Percentiles rank a stretch among this genome's conserved stretches.
phyloP scores from a whole-genome alignment of 2,888 invertebrate species.

The Cecidostiba fungosa region DNA sequence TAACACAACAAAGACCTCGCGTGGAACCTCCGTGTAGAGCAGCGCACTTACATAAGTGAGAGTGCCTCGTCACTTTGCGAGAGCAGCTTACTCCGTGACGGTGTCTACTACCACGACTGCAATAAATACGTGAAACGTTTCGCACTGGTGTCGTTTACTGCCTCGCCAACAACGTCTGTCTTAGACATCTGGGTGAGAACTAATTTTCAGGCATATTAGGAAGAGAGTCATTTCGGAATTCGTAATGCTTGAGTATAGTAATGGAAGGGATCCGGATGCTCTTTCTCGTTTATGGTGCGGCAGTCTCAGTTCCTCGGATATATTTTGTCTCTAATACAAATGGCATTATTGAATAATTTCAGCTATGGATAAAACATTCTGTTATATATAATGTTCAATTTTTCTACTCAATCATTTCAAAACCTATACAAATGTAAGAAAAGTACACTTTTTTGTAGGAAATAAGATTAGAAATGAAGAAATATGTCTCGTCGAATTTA shows the following conservation, averaged over 20 bases:
- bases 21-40: not conserved
- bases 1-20: slow-evolving; percentile 31
- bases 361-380: not conserved
- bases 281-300: not conserved
- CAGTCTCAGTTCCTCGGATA: not conserved
- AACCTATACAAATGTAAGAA: too few relatives aligned
- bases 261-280: not conserved
- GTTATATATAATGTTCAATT: too few relatives aligned
- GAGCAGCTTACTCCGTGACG: not conserved
- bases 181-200: not conserved
- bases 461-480: too few relatives aligned
- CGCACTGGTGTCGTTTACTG: slow-evolving; percentile 5
- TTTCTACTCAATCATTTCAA: too few relatives aligned
- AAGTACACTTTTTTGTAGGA: too few relatives aligned
- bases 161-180: slow-evolving; percentile 11
- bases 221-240: slow-evolving; percentile 32
- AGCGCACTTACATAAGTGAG: slow-evolving; percentile 30
- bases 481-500: not conserved
- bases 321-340: not conserved
- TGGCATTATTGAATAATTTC: not conserved
- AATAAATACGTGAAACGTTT: slow-evolving; percentile 42
- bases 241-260: not conserved
- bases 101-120: not conserved
- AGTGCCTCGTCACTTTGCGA: slow-evolving; percentile 30
- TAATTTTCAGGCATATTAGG: slow-evolving; percentile 38